Percentiles rank a stretch among this genome's conserved stretches.
Evolutionary conservation across 2,888 invertebrate species (phyloP).

Genomic region (Patella ulyssiponensis): DNA sequence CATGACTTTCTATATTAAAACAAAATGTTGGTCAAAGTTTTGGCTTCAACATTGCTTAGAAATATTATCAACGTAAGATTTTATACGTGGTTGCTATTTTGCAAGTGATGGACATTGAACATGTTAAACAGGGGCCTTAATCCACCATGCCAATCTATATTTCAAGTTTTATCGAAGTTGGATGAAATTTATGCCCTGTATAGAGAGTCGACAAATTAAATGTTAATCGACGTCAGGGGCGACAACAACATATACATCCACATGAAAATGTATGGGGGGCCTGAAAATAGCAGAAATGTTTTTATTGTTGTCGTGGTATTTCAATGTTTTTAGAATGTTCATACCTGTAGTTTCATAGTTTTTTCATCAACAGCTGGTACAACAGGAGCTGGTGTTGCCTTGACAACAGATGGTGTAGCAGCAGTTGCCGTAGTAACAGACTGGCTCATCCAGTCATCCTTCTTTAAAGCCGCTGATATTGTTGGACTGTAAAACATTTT

Average conservation of each 20-base stretch:
- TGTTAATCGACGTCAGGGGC: background rate
- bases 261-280: background rate
- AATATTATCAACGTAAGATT: too few relatives aligned
- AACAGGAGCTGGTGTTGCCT: constrained; percentile 25
- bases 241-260: background rate
- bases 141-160: too few relatives aligned
- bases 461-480: background rate
- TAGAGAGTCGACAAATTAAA: too few relatives aligned
- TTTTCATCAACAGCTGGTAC: constrained; percentile 47
- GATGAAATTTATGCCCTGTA: too few relatives aligned
- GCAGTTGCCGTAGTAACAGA: background rate
- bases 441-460: background rate
- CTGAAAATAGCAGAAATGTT: background rate
- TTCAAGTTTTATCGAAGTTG: too few relatives aligned
- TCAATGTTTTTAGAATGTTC: background rate
- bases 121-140: too few relatives aligned
- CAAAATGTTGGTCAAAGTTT: too few relatives aligned
- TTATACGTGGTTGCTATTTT: too few relatives aligned
- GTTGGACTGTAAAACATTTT: background rate
- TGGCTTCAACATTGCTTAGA: too few relatives aligned
- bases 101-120: too few relatives aligned
- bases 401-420: constrained; percentile 23
- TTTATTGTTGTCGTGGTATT: too few relatives aligned
- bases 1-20: too few relatives aligned
- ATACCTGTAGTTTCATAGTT: constrained; percentile 45